A percentile compares a stretch with the other conserved stretches of the same genome.
These are phyloP conservation scores for Lanius collurio DNA, from an alignment of 2,113 vertebrate species.

Conservation along the genomic window DNA sequence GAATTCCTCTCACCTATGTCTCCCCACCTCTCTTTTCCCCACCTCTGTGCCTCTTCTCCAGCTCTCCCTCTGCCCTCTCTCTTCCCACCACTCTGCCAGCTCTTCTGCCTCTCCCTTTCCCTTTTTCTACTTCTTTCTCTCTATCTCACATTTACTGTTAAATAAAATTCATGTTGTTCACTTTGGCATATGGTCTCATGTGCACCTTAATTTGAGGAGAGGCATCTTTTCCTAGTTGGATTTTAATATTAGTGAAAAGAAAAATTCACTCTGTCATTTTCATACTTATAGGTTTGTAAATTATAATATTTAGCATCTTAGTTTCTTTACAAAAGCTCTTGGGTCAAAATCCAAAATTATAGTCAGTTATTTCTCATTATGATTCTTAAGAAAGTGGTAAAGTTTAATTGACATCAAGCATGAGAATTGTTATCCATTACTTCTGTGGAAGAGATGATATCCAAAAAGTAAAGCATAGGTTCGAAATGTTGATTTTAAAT, in stretches of 20 bases:
- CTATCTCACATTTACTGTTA: background rate
- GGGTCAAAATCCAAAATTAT: background rate
- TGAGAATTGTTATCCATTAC: background rate
- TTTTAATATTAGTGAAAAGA: background rate
- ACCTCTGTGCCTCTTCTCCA: background rate
- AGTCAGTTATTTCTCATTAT: background rate
- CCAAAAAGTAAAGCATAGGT: background rate
- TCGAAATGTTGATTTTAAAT: background rate
- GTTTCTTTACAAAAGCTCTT: background rate
- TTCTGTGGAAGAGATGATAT: background rate
- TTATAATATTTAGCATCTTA: background rate
- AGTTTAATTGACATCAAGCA: background rate
- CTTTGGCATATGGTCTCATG: accelerated
- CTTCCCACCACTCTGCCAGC: accelerated
- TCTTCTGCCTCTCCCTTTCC: background rate
- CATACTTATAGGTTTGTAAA: background rate
- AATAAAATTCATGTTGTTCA: background rate
- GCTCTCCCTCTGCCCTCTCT: background rate
- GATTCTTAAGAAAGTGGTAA: background rate
- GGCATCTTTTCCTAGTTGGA: background rate
- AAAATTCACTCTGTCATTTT: background rate
- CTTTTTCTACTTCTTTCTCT: background rate
- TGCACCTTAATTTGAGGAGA: background rate
- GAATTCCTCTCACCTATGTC: background rate
- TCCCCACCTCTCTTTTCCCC: background rate